Conservation (phyloP, 2,113 vertebrate species). For the Semicossyphus pulcher region DNA sequence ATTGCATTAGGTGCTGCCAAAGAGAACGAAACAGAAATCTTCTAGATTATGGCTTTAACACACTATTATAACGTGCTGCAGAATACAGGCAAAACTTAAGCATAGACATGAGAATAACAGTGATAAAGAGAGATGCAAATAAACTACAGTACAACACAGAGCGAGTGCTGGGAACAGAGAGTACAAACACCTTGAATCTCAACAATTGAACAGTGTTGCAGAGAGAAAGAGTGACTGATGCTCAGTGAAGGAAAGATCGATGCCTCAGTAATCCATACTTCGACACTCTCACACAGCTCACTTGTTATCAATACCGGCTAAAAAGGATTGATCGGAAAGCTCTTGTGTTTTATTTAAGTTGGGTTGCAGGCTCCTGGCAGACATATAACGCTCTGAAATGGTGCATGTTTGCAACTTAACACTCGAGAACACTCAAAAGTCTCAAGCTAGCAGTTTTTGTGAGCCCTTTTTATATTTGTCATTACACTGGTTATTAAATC, state of each 20-base stretch:
- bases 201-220: slow-evolving; percentile 20
- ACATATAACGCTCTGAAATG: slow-evolving; percentile 6
- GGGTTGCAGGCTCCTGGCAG: neutral
- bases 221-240: slow-evolving; percentile 27
- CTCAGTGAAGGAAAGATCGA: slow-evolving; percentile 44
- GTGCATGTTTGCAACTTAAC: neutral
- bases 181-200: neutral
- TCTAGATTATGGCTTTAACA: too few relatives aligned
- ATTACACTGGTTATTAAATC: too few relatives aligned
- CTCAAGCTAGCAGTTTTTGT: neutral
- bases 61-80: too few relatives aligned
- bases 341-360: slow-evolving; percentile 35
- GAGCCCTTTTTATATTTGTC: too few relatives aligned
- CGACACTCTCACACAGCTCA: slow-evolving; percentile 38
- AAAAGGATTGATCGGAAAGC: slow-evolving; percentile 43
- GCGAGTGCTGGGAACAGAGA: neutral
- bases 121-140: neutral
- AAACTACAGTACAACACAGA: neutral
- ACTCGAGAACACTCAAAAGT: neutral
- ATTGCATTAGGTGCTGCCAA: too few relatives aligned
- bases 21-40: too few relatives aligned
- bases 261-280: slow-evolving; percentile 35
- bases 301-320: slow-evolving; percentile 47
- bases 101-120: neutral
- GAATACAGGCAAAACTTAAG: too few relatives aligned